Base-by-base conservation (phyloP, 2,888 invertebrate genomes). In the Netelia inedita region DNA sequence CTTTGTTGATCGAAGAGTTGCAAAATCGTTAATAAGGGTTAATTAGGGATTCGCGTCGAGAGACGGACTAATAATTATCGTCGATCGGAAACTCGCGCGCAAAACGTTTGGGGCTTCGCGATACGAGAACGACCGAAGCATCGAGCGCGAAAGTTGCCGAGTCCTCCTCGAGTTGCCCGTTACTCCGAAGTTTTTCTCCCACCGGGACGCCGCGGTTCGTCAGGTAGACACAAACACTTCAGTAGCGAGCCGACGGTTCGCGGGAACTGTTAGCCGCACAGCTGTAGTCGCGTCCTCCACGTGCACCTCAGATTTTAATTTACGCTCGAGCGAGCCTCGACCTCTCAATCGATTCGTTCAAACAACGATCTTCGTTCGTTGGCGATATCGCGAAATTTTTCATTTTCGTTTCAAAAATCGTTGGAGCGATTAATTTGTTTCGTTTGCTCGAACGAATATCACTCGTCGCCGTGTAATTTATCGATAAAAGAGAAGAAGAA, bases 91-190 rank as follows among this genome's bases (percentile, higher is more conserved):
- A 46, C n/a, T 43, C n/a, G 74, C 74, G 72, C 72, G 55, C 10
- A 71, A 6, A 63, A 78, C 73, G 6, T 46, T 50, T 59, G 68
- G 41, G 43, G 57, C 68, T 59, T 10, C 14, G 61, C 61, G 46
- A 55, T 65, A 73, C 88, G 89, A 86, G 87, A 85, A 88, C 53
- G 79, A 71, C 87, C 89, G 89, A 90, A 85, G 82, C 55, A 71
- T 35, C 79, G 80, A 88, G 83, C 82, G 82, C 90, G 89, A 89
- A 86, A 89, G 90, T 85, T 75, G 75, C 85, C 85, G 85, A 85
- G 74, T 75, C 69, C 74, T 66, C 72, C 28, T 59, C 74, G 61
- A 75, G 85, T 35, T 35, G 35, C 79, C 89, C 89, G 90, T 90
- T 90, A 90, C 86, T 78, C 74, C 74, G 59, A 28, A 50, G 73